Base-by-base conservation (phyloP, 1,140 invertebrate genomes). In the Mycetomoellerius zeteki region DNA sequence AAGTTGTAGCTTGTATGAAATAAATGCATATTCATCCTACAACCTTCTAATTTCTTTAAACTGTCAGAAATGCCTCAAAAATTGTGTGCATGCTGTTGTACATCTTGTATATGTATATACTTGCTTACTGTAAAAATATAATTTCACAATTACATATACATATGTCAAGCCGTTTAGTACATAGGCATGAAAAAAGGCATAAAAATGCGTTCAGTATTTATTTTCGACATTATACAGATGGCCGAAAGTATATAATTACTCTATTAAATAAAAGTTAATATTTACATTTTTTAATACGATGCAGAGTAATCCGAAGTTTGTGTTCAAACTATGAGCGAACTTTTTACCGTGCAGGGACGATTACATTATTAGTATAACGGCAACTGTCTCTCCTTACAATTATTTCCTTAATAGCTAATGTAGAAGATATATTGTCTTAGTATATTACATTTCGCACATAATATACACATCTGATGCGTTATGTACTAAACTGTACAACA, bases 301-400 rank as follows among this genome's bases (percentile, higher is more conserved):
- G 47, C 47, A 80, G 24, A 64, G 65, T 54, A 86, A 76, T 86
- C 27, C 65, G 37, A 82, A 82, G 47, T 73, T 19, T 30, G 67
- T 82, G 47, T 81, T 56, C 54, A 72, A 82, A 73, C 67, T 82
- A 82, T 73, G 69, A 82, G 80, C 56, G 80, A 82, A 82, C 80
- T 73, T 82, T 73, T 73, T 73, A 82, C 80, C 80, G 67, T 90
- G 88, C 89, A 82, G 65, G 80, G 84, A 86, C 67, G 78, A 85
- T 69, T 81, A 81, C 7, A 81, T 69, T 81, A 43, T 43, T 43
- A 81, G 14, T 69, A 81, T 54, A 81, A 71, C 62, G 62, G 27
- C 19, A 62, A 64, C 37, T 80, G 14, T 85, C 62, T 37, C 24
- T 43, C 60, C 62, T 69, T 58, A 72, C 12, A 56, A 72, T 82